Percentiles rank a stretch among this genome's conserved stretches.
Evolutionary conservation across 30 jellyfish, hydroid and myxozoan genomes (phyloP).

Genomic region (Turritopsis rubra): DNA sequence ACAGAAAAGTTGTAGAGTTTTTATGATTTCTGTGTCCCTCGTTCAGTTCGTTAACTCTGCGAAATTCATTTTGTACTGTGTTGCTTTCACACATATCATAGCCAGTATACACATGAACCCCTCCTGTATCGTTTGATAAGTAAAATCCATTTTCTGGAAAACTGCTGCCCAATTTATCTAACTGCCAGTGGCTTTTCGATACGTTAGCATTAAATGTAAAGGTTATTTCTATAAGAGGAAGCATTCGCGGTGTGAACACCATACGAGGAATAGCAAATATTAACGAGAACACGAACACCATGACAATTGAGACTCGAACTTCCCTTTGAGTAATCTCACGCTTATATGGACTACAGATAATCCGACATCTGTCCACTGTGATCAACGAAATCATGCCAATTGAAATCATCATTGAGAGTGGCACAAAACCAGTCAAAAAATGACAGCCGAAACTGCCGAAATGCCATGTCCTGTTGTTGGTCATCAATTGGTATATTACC

Average conservation of each 20-base stretch:
- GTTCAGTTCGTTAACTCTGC: not conserved
- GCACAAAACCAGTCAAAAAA: not conserved
- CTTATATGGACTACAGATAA: not conserved
- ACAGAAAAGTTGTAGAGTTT: not conserved
- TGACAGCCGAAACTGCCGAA: not conserved
- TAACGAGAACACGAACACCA: not conserved
- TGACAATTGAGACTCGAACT: not conserved
- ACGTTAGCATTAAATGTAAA: not conserved
- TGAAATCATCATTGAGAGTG: not conserved
- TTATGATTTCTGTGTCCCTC: too few relatives aligned
- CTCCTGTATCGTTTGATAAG: not conserved
- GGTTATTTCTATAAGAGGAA: not conserved
- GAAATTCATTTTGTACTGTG: not conserved
- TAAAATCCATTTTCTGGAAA: not conserved
- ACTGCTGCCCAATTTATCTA: not conserved
- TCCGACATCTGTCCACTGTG: not conserved
- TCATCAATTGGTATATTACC: not conserved
- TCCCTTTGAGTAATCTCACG: not conserved
- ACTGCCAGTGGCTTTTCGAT: not conserved
- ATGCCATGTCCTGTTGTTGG: not conserved
- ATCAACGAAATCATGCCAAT: not conserved
- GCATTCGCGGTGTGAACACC: not conserved
- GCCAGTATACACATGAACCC: not conserved
- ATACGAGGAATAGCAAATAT: not conserved
- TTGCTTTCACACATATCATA: not conserved